Evolutionary conservation across 2,888 invertebrate genomes (phyloP), one percentile per base, ranked within the genome.

Genomic region (Thymelicus lineola): DNA sequence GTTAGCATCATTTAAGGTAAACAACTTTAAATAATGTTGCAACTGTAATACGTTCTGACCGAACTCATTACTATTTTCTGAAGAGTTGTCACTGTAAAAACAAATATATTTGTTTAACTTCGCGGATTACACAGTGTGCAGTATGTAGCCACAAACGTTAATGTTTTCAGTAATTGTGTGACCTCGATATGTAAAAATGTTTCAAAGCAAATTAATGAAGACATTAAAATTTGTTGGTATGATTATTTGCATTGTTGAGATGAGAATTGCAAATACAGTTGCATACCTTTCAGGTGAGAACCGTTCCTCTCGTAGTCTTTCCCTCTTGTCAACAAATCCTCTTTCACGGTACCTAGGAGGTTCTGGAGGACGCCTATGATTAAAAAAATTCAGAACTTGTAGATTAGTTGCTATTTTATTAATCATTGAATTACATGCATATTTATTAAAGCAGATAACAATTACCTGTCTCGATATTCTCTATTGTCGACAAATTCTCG

Each of bases 81-180:
- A 89, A 85, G 93, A 89, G 90, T 83, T 80, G 91, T 85, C 92
- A 93, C 93, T 93, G 93, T 92, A 93, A 93, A 93, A 92, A 93
- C 86, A 93, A 93, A 93, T 91, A 88, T 87, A 90, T 86, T 88
- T 80, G 85, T 91, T 91, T 91, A 91, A 88, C 86, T 83, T 82
- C 82, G 86, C 85, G 79, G 77, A 76, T 83, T 81, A 82, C 77
- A 77, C 80, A 80, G 80, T 73, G 77, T 63, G 50, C 17, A 46
- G 45, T 57, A 50, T 28, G 65, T 53, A 55, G 53, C 82, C 77
- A 80, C 86, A 88, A 87, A 84, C 87, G 65, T 53, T 46, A 46
- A 57, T 65, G 57, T 58, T 58, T 58, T 48, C 48, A 53, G 42
- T 60, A 59, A 20, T 28, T 46, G 12, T 53, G 28, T 59, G 35